These are phyloP conservation scores for Agriopis aurantiaria DNA, from an alignment of 2,888 invertebrate species.

Conservation along the genomic window DNA sequence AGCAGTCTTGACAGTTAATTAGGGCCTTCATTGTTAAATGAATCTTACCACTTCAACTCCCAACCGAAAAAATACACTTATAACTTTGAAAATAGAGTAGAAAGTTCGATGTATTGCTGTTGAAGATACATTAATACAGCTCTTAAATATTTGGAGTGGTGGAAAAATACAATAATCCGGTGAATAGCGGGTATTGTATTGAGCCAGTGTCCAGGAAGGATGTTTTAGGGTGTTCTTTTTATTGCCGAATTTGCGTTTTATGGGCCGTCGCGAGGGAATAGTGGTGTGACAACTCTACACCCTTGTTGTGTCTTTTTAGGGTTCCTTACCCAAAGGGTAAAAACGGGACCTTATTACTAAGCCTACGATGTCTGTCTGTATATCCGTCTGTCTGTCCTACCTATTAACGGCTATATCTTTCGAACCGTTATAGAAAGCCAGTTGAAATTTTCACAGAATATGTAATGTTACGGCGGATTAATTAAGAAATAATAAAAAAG, in stretches of 20 bases:
- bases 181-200: constrained; percentile 81
- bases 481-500: too few species aligned
- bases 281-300: constrained; percentile 76
- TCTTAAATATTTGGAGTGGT: constrained; percentile 82
- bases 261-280: constrained; percentile 75
- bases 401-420: too few species aligned
- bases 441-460: too few species aligned
- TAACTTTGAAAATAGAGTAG: constrained; percentile 55
- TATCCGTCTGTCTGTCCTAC: too few species aligned
- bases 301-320: constrained; percentile 63
- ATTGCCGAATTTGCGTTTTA: constrained; percentile 86
- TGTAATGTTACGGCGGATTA: too few species aligned
- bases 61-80: constrained; percentile 54
- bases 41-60: constrained; percentile 69
- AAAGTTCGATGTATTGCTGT: constrained; percentile 51
- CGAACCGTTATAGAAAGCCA: too few species aligned
- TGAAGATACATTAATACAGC: constrained; percentile 78
- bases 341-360: too few species aligned
- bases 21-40: constrained; percentile 82
- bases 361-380: too few species aligned
- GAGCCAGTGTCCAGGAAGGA: constrained; percentile 85
- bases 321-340: too few species aligned
- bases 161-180: constrained; percentile 85
- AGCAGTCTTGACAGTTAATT: constrained; percentile 85
- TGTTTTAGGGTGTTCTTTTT: constrained; percentile 83